Percentiles rank a stretch among this genome's conserved stretches.
Evolutionary conservation across 1,140 invertebrate species (phyloP).

Genomic region (Phortica variegata): DNA sequence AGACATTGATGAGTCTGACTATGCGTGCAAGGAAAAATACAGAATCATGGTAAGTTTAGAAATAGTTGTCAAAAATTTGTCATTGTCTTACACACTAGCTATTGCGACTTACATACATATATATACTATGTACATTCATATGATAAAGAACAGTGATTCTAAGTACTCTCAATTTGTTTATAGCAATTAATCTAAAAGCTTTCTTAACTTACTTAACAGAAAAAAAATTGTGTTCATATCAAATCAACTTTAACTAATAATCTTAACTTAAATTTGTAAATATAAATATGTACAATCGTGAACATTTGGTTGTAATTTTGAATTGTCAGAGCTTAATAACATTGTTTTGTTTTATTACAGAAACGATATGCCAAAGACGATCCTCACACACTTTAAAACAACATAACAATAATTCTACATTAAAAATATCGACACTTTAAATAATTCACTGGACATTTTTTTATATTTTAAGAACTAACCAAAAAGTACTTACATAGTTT

Average conservation of each 20-base stretch:
- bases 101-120: too few species aligned
- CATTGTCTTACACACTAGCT: background rate
- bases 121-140: too few species aligned
- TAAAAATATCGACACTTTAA: too few species aligned
- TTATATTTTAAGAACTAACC: too few species aligned
- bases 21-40: conserved; percentile 80
- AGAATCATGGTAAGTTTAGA: conserved; percentile 71
- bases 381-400: conserved; percentile 17
- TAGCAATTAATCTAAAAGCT: too few species aligned
- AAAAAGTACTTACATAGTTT: too few species aligned
- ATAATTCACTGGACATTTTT: too few species aligned
- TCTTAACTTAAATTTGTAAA: background rate
- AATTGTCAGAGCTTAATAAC: conserved; percentile 1
- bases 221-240: background rate
- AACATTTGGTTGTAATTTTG: conserved; percentile 15
- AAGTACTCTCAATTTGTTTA: too few species aligned
- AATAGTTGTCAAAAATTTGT: conserved; percentile 1
- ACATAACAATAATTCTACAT: conserved; percentile 15
- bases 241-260: background rate
- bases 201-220: too few species aligned
- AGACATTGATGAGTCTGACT: conserved; percentile 78
- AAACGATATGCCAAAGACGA: conserved; percentile 39
- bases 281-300: background rate
- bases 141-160: too few species aligned
- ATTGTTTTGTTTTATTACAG: conserved; percentile 33